Conservation (phyloP, 2,888 invertebrate species). For the Latheticus oryzae region DNA sequence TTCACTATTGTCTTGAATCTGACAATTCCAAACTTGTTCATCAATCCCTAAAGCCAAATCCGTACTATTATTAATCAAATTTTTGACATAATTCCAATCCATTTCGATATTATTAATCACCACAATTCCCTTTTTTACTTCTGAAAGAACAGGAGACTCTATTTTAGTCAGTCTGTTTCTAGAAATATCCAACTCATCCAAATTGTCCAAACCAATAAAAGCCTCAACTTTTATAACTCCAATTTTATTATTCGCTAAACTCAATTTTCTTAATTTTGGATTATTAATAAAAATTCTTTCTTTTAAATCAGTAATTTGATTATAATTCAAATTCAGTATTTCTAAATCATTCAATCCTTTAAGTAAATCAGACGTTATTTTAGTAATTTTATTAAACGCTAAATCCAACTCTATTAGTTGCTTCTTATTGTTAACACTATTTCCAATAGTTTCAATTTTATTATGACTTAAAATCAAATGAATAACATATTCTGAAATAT, state of each 20-base stretch:
- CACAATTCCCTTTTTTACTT: background rate
- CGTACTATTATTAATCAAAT: background rate
- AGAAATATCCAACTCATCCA: background rate
- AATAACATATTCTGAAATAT: background rate
- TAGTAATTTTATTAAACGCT: background rate
- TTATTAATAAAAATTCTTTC: background rate
- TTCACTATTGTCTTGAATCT: too few species aligned
- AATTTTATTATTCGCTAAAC: background rate
- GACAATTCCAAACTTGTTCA: background rate
- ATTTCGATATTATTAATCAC: background rate
- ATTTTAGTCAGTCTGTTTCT: background rate
- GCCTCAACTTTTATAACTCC: background rate
- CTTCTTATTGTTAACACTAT: background rate
- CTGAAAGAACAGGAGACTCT: background rate
- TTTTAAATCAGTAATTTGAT: background rate
- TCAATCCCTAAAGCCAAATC: background rate
- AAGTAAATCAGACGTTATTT: background rate
- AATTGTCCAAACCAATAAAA: constrained; percentile 1
- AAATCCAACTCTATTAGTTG: background rate
- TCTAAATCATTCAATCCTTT: background rate
- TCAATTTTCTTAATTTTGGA: background rate
- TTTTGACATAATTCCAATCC: background rate
- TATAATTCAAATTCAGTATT: background rate
- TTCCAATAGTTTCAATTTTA: background rate
- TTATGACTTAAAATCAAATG: background rate